Base-by-base conservation (phyloP, 2,888 invertebrate genomes). In the Sarcophaga subvicina region DNA sequence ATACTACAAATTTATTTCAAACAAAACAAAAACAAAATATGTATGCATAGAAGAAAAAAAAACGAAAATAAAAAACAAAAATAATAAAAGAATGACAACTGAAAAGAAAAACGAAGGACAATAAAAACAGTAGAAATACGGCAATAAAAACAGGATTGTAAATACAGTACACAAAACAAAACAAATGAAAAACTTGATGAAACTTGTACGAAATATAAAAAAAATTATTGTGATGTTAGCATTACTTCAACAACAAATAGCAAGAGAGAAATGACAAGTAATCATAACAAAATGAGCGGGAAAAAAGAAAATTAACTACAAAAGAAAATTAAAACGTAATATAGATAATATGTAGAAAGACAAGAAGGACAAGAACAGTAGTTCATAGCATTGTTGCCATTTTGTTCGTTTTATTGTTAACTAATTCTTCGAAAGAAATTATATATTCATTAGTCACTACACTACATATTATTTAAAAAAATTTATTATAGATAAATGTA, bases 241-340 rank as follows among this genome's bases (percentile, higher is more conserved):
- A n/a, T 27, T 60, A 37, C n/a, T 27, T 60, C 14, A 60, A 54
- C 17, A 17, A 49, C 22, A 37, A 75, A 64, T 14, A 64, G 25
- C 14, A n/a, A 72, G 27, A 62, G 8, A 17, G 12, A 63, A 63
- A 70, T 62, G 47, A 47, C 69, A 78, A 78, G 45, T 60, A 64
- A 54, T 25, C 64, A 6, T 49, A 17, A 64, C 49, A 79, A 80
- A 75, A 75, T 54, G 67, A 69, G 75, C 76, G 64, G 77, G 71
- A 82, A 82, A 76, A 60, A 10, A n/a, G 22, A 70, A 63, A 14
- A 25, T 37, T 0, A 37, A 37, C 37, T 37, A 37, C 8, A 37
- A 37, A 37, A 10, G 37, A 10, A 37, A 37, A 37, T 37, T 37
- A 10, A 37, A 37, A 37, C 2, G 37, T 10, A 37, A 37, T 37